phyloP scores from a whole-genome alignment of 2,797 vertebrate species.

The Leuciscus waleckii region DNA sequence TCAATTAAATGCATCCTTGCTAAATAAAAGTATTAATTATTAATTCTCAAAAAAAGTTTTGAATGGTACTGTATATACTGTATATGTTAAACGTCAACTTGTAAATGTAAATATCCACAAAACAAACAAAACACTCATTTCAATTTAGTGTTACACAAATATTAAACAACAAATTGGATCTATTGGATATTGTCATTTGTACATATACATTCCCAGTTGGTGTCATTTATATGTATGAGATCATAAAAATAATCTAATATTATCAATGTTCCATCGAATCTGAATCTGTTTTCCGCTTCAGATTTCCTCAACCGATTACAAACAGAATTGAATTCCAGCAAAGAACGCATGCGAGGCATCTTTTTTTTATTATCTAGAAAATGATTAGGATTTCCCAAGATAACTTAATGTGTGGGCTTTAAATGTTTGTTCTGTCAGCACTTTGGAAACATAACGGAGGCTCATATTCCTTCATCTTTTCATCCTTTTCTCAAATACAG shows the following conservation, averaged over 20 bases:
- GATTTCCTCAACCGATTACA: conserved; percentile 40
- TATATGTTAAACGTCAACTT: neutral
- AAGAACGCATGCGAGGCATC: conserved; percentile 49
- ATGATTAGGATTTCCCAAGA: conserved; percentile 55
- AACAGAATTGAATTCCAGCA: conserved; percentile 42
- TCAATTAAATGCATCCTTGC: no score
- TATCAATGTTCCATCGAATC: conserved; percentile 22
- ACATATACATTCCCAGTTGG: conserved; percentile 3
- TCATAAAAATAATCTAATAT: conserved; percentile 23
- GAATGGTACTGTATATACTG: neutral
- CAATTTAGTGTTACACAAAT: neutral
- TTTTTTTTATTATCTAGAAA: conserved; percentile 52
- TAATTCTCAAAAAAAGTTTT: neutral
- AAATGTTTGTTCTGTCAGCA: conserved; percentile 72
- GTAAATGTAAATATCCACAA: neutral
- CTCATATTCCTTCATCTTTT: conserved; percentile 61
- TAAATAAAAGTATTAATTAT: neutral
- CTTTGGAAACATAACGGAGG: conserved; percentile 66
- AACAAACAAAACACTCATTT: neutral
- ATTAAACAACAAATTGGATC: conserved; percentile 16
- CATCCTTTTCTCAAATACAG: conserved; percentile 28
- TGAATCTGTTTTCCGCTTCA: conserved; percentile 4
- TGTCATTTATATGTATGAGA: conserved; percentile 38
- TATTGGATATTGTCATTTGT: neutral
- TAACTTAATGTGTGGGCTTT: conserved; percentile 48